A percentile compares a stretch with the other conserved stretches of the same genome.
phyloP scores from a whole-genome alignment of 2,797 vertebrate species.

The Natrix natrix region DNA sequence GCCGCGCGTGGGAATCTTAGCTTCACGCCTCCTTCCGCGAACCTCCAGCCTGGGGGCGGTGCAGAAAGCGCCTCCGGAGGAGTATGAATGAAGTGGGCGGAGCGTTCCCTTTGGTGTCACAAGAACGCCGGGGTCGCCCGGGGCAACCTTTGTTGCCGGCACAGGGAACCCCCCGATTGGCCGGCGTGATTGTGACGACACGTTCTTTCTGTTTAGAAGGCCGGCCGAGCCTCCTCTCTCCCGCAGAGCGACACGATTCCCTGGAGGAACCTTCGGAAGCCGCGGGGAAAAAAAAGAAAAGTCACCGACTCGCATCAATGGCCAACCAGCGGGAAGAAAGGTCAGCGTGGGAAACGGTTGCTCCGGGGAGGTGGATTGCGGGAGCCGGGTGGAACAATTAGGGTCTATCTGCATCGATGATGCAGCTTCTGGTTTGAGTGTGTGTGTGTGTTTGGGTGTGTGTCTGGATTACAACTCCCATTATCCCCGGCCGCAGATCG shows the following conservation, averaged over 20 bases:
- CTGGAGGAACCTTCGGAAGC: neutral
- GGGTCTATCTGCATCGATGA: neutral
- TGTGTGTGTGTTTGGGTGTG: too few species aligned
- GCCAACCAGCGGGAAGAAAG: neutral
- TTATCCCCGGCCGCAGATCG: neutral
- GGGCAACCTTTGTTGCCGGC: conserved; percentile 35
- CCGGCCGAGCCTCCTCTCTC: neutral
- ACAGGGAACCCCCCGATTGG: neutral
- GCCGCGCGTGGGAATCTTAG: neutral
- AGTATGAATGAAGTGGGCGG: neutral
- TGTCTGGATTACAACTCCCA: neutral
- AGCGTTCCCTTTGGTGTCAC: neutral
- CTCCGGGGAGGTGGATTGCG: neutral
- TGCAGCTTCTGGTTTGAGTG: neutral
- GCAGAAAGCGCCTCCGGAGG: too few species aligned
- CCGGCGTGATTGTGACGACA: neutral
- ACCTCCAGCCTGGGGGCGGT: too few species aligned
- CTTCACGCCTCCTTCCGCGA: neutral
- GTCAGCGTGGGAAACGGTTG: neutral
- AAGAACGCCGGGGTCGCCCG: neutral
- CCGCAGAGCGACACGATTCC: neutral
- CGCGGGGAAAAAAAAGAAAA: neutral
- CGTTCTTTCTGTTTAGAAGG: neutral
- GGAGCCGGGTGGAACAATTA: neutral
- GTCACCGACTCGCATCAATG: neutral